Evolutionary conservation across 2,113 vertebrate genomes (phyloP), one percentile per base, ranked within the genome.

Genomic region (Phaethornis superciliosus): DNA sequence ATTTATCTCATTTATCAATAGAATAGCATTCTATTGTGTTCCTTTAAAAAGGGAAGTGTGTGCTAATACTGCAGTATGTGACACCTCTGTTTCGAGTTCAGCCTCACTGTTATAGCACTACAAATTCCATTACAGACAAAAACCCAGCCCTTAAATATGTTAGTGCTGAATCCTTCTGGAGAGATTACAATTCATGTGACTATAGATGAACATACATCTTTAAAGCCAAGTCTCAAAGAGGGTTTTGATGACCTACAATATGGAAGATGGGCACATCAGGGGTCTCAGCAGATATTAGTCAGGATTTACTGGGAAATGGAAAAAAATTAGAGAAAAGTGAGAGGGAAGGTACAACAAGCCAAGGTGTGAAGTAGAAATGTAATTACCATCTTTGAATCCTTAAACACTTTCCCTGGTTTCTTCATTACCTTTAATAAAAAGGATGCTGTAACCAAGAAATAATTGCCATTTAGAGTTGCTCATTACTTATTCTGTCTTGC

Each of bases 381-480:
- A 84, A 81, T 47, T 87, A 49, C 4, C 24, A 24, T 33, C 18
- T 54, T 28, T 52, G 46, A 71, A 80, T 20, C 7, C 46, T 87
- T 49, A 80, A 87, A 79, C 15, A n/a, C 14, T 47, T 85, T 44
- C 18, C 47, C 26, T 35, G 3, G 16, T 93, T 85, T 81, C 65
- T 65, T 37, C 23, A 80, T n/a, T 77, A 59, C 27, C 23, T 85
- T 75, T 78, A 62, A 81, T 63, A 89, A 95, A 76, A 87, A 63
- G 28, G 35, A 85, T 68, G 40, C 55, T 81, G 47, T 27, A 94
- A 70, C 40, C 42, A 83, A 72, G 46, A 67, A 83, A 33, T 88
- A 91, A 92, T 87, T 90, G 55, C 15, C 40, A 58, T 42, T 78
- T 88, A 85, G n/a, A 79, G 24, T 75, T 94, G 46, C 63, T 81